Evolutionary conservation across 2,888 invertebrate genomes (phyloP).

Genomic region (Mystacides longicornis): DNA sequence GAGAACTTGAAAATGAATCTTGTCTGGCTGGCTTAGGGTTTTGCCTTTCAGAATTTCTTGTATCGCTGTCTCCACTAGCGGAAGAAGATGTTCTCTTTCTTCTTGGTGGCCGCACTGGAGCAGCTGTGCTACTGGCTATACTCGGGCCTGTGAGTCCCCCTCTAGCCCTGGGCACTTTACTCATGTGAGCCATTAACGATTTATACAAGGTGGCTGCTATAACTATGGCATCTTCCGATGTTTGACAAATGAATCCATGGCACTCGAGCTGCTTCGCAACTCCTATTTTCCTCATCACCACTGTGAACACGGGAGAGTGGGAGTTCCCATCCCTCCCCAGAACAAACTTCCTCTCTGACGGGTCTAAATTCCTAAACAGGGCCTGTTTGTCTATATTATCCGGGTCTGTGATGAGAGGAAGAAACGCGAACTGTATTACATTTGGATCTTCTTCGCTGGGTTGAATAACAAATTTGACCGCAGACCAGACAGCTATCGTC

Average conservation of each 20-base stretch:
- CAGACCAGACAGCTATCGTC: conserved; percentile 90
- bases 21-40: conserved; percentile 31
- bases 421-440: conserved; percentile 63
- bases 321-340: conserved; percentile 52
- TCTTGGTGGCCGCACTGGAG: conserved; percentile 65
- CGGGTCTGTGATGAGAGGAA: conserved; percentile 77
- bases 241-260: conserved; percentile 85
- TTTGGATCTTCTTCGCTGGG: conserved; percentile 48
- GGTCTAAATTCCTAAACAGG: conserved; percentile 52
- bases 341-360: conserved; percentile 50
- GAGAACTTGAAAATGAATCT: conserved; percentile 35
- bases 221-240: conserved; percentile 84
- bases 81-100: conserved; percentile 65
- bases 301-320: conserved; percentile 82
- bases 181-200: conserved; percentile 76
- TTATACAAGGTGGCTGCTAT: conserved; percentile 88
- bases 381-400: conserved; percentile 68
- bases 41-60: conserved; percentile 30
- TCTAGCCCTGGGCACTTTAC: conserved; percentile 39
- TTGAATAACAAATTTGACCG: conserved; percentile 75
- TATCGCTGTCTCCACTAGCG: conserved; percentile 54
- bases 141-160: conserved; percentile 75
- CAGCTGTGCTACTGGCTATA: conserved; percentile 55
- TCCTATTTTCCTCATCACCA: conserved; percentile 77
- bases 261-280: conserved; percentile 77